Conservation (phyloP, 1,140 invertebrate genomes). For the Lutraria rhynchaena region DNA sequence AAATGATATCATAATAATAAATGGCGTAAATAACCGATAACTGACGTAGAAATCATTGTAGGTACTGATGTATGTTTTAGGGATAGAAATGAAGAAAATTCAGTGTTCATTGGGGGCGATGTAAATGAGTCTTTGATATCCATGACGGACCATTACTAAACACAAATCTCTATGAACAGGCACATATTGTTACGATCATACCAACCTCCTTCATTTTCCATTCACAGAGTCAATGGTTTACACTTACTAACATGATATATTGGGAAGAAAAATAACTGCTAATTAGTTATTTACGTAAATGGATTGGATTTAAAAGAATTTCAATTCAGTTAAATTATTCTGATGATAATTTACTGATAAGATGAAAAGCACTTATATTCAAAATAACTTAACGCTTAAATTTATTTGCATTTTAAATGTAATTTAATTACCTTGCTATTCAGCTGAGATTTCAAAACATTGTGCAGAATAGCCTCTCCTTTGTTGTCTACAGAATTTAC, state of each 20-base stretch:
- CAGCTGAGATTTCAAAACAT: constrained; percentile 13
- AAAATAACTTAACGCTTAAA: background rate
- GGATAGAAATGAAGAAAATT: too few relatives aligned
- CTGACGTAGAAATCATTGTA: too few relatives aligned
- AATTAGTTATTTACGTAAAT: background rate
- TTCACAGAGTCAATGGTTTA: too few relatives aligned
- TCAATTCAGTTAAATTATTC: background rate
- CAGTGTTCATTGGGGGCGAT: too few relatives aligned
- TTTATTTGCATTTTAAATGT: background rate
- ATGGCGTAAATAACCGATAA: too few relatives aligned
- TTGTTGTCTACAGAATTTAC: constrained; percentile 7
- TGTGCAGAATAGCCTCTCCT: constrained; percentile 20
- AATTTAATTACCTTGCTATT: constrained; percentile 9
- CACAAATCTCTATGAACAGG: too few relatives aligned
- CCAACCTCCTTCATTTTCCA: too few relatives aligned
- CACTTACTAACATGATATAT: background rate
- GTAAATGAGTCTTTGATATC: too few relatives aligned
- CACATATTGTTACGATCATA: too few relatives aligned
- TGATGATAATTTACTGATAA: background rate
- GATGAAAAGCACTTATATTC: background rate
- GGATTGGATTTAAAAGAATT: background rate
- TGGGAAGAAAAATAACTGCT: background rate
- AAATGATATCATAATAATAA: too few relatives aligned
- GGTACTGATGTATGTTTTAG: too few relatives aligned
- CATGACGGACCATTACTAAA: too few relatives aligned